Evolutionary conservation across 64 coral and sea anemone genomes (phyloP).

Genomic region (Montipora efflorescens): DNA sequence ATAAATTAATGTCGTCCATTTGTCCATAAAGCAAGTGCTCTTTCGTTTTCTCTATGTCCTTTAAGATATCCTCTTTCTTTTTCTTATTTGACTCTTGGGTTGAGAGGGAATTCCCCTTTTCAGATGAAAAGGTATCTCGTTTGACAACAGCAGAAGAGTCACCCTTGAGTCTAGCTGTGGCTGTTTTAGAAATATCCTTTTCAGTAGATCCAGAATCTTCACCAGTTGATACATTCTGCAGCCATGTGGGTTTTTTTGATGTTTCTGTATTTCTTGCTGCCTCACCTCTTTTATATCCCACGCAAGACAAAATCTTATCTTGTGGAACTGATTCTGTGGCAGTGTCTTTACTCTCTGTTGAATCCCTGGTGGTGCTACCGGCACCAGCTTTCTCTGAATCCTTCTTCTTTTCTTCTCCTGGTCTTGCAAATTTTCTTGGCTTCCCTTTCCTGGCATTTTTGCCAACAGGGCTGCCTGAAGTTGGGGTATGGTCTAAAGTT

Average conservation of each 20-base stretch:
- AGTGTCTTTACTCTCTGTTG: not conserved
- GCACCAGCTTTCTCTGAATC: not conserved
- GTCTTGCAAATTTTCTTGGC: slow-evolving; percentile 1
- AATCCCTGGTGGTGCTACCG: too few relatives aligned
- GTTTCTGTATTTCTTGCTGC: not conserved
- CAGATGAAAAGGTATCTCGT: not conserved
- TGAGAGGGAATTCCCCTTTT: not conserved
- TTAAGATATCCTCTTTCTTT: not conserved
- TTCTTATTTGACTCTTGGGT: not conserved
- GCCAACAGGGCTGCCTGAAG: slow-evolving; percentile 17
- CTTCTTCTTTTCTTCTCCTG: slow-evolving; percentile 14
- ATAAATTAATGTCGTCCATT: not conserved
- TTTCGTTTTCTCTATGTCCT: not conserved
- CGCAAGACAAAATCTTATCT: not conserved
- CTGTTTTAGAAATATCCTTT: not conserved
- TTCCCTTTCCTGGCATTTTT: slow-evolving; percentile 23
- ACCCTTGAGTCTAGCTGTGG: not conserved
- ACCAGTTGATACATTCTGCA: not conserved
- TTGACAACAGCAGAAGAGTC: not conserved
- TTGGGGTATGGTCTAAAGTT: not conserved
- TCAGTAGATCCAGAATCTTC: not conserved
- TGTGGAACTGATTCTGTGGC: not conserved
- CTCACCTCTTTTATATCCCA: not conserved
- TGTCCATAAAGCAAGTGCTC: not conserved
- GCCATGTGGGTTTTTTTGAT: not conserved